These are phyloP conservation scores for Pseudachorutes palmiensis DNA, from an alignment of 1,140 invertebrate genomes.

Conservation along the genomic window DNA sequence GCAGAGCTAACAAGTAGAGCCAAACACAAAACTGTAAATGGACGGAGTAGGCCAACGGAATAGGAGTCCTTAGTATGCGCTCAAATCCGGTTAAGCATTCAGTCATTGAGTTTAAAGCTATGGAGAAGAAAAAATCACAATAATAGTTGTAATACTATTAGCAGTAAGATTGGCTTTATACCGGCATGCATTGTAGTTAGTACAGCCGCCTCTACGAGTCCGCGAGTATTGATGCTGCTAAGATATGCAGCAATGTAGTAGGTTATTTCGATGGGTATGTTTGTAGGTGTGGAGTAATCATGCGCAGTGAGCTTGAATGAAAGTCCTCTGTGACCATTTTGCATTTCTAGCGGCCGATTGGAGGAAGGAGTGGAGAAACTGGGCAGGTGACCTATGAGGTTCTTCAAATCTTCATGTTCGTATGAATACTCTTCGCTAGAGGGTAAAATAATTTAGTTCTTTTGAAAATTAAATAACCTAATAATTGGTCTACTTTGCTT, in stretches of 20 bases:
- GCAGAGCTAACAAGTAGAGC: slow-evolving; percentile 33
- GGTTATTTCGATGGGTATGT: slow-evolving; percentile 35
- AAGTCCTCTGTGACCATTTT: neutral
- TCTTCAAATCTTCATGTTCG: slow-evolving; percentile 30
- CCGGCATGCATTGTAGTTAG: neutral
- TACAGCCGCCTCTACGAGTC: neutral
- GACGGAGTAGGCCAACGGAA: slow-evolving; percentile 36
- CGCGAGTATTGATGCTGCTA: slow-evolving; percentile 15
- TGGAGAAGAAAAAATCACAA: neutral
- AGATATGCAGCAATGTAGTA: slow-evolving; percentile 35
- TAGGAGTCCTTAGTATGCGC: slow-evolving; percentile 33
- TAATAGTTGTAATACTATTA: too few species aligned
- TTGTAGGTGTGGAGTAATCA: slow-evolving; percentile 31
- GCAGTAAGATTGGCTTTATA: too few species aligned
- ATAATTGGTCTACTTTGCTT: too few species aligned
- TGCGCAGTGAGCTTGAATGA: slow-evolving; percentile 27
- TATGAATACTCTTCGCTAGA: slow-evolving; percentile 26
- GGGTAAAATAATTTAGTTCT: neutral
- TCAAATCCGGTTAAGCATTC: slow-evolving; percentile 36
- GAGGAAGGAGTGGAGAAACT: slow-evolving; percentile 32
- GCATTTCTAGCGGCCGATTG: slow-evolving; percentile 24
- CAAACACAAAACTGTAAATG: slow-evolving; percentile 35
- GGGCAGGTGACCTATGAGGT: slow-evolving; percentile 31
- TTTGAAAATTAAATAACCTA: neutral
- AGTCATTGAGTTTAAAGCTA: slow-evolving; percentile 27